Evolutionary conservation across 2,888 invertebrate species (phyloP), one percentile per base, ranked within the genome.

Genomic region (Anthophora plumipes): DNA sequence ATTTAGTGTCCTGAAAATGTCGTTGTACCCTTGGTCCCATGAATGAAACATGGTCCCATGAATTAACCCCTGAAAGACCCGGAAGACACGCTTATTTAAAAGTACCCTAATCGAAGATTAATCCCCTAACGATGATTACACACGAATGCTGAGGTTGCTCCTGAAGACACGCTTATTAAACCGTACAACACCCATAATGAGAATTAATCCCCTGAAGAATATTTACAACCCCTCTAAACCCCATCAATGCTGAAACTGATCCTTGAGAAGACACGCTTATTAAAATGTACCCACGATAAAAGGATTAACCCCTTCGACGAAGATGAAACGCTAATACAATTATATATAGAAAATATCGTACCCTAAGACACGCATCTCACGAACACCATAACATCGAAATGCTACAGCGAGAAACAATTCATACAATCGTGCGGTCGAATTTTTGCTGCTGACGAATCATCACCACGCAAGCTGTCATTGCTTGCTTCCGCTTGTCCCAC

Each of bases 401-500:
- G 54, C 73, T 12, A 54, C 9, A 63, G 37, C 50, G 31, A n/a
- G n/a, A 59, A 3, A 48, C 22, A 25, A 25, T 3, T n/a, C 31
- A 31, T 31, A 31, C 20, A 9, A 61, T 43, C 6, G 9, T n/a
- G 25, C 50, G 39, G 39, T 43, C n/a, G n/a, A 20, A 59, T 64
- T 14, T n/a, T 31, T 46, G 20, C n/a, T n/a, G 48, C 55, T 46
- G 59, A 77, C 43, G n/a, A 14, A 46, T 2, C 22, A 43, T 2
- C 1, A 8, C 9, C 25, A 7, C 52, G 41, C 41, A 54, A 68
- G 68, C 46, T 9, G 57, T 57, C 14, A 55, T 14, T 17, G 55
- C 31, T 67, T 55, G 41, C 81, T 76, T 81, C 55, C 55, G 82
- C 82, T 81, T 80, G 6, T 25, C 17, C 17, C 12, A 67, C 73